These are phyloP conservation scores for Melanotaenia trifasciata DNA, from an alignment of 2,797 vertebrate species.

Conservation along the genomic window DNA sequence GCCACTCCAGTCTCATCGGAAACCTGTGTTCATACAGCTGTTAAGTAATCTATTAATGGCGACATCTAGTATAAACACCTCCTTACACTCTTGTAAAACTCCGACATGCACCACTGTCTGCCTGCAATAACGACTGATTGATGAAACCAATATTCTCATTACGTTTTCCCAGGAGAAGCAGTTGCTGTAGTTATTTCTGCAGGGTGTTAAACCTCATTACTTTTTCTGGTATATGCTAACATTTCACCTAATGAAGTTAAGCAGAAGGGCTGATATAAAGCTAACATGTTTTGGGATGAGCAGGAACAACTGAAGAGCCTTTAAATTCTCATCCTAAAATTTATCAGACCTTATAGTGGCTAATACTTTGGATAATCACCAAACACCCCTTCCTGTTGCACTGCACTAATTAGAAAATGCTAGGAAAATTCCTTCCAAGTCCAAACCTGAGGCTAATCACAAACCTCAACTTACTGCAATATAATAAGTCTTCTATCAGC, in stretches of 20 bases:
- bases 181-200: not conserved
- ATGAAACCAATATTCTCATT: slow-evolving; percentile 5
- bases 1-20: not conserved
- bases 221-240: not conserved
- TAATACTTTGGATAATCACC: not conserved
- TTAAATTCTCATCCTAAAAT: not conserved
- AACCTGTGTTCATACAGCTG: not conserved
- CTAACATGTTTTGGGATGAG: not conserved
- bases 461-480: slow-evolving; percentile 8
- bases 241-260: not conserved
- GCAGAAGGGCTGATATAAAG: too few species aligned
- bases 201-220: not conserved
- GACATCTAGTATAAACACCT: slow-evolving; percentile 6
- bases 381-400: not conserved
- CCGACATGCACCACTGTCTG: not conserved
- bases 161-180: not conserved
- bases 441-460: slow-evolving; percentile 27
- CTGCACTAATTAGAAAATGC: not conserved
- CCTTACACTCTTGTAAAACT: not conserved
- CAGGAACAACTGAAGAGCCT: not conserved
- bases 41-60: not conserved
- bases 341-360: not conserved
- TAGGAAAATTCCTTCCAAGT: not conserved
- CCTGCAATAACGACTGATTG: not conserved
- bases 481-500: slow-evolving; percentile 46